A percentile compares a stretch with the other conserved stretches of the same genome.
Evolutionary conservation across 2,113 vertebrate species (phyloP).

Genomic region (Riparia riparia): DNA sequence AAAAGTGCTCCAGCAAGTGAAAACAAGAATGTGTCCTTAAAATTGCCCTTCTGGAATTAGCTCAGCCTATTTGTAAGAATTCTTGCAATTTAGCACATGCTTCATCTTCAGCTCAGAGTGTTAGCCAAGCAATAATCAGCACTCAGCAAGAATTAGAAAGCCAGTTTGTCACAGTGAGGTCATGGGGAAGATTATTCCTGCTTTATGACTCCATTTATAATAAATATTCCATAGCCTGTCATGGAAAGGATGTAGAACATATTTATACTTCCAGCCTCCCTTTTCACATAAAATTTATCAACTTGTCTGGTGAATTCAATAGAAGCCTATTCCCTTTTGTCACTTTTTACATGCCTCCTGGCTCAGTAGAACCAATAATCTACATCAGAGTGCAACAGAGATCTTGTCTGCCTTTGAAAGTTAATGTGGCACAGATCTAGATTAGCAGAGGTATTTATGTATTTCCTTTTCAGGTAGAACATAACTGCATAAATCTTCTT

Average conservation of each 20-base stretch:
- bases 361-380: conserved; percentile 8
- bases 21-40: conserved; percentile 35
- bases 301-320: conserved; percentile 23
- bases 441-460: conserved; percentile 20
- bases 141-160: conserved; percentile 65
- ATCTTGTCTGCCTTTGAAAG: not conserved
- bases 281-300: conserved; percentile 57
- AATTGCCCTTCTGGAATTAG: conserved; percentile 55
- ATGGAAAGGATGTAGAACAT: conserved; percentile 44
- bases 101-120: conserved; percentile 42
- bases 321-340: conserved; percentile 16
- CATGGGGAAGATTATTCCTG: conserved; percentile 67
- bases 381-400: not conserved
- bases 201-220: conserved; percentile 66
- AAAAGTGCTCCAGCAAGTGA: not conserved
- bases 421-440: not conserved
- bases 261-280: conserved; percentile 41
- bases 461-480: not conserved
- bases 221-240: conserved; percentile 59
- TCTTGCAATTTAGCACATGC: conserved; percentile 55
- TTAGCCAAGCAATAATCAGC: conserved; percentile 67
- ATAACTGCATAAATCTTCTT: not conserved
- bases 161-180: conserved; percentile 66
- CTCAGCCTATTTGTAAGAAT: conserved; percentile 44
- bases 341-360: not conserved